Evolutionary conservation across 2,888 invertebrate genomes (phyloP), one percentile per base, ranked within the genome.

Genomic region (Melanotus villosus): DNA sequence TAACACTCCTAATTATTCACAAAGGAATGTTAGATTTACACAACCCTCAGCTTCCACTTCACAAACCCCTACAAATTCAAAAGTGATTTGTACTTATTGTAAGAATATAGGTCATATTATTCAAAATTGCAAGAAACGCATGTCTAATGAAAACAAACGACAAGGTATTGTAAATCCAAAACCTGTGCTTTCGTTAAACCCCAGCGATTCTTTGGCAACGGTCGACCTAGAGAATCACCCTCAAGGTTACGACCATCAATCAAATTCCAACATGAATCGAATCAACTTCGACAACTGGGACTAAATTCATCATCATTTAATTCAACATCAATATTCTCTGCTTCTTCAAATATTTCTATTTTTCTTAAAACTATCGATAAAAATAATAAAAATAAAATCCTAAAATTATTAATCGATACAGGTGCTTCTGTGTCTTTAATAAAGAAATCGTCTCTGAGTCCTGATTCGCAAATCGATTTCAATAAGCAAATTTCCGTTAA

Each of bases 371-470:
- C 1, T 16, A 5, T 18, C 7, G 41, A 41, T 16, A 41, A 41
- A 45, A 18, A 5, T 21, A 45, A 45, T 21, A 45, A 45, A 45
- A 45, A 45, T 45, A 45, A 45, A 45, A 1, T 2, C 6, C 38
- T 57, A 12, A 38, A 21, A 4, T 23, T 38, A 21, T n/a, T 57
- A n/a, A 2, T 57, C 1, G 57, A 57, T 23, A 57, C 57, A 7
- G 38, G 57, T 7, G 38, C 57, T 4, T 10, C 19, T 38, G 6
- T 57, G 0, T 57, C 38, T 1, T 14, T 57, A 21, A 23, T 57
- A 12, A 57, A 57, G 38, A 10, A 34, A 10, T 1, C 30, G 10
- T 34, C 18, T 18, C 10, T 45, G 3, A 45, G n/a, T 21, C n/a
- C 21, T 10, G 3, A 1, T 4, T 21, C 45, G 0, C n/a, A 21